Evolutionary conservation across 2,888 invertebrate genomes (phyloP), one percentile per base, ranked within the genome.

Genomic region (Yponomeuta plumbellus): DNA sequence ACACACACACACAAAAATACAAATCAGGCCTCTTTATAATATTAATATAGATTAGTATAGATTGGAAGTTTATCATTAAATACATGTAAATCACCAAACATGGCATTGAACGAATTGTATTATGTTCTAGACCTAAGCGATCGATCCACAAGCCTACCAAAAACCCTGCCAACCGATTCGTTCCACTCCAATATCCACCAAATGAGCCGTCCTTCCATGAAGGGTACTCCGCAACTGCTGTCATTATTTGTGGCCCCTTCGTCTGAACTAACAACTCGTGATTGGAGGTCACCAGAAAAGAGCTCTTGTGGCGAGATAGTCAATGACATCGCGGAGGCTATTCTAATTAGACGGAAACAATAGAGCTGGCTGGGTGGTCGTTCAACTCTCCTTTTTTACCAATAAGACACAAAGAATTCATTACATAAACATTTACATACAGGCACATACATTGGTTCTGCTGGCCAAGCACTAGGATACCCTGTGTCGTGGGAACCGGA

Each of bases 261-360:
- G 17, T 17, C 44, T 52, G 17, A 52, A 52, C 17, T 52, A 52
- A 52, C 44, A 13, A 17, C 17, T 17, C 1, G 44, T 1, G 6
- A 52, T 17, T 52, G 17, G 13, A 17, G 44, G 5, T 17, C 44
- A 3, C 44, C 44, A 52, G 44, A 52, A 17, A 57, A 11, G 22
- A 11, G 21, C 58, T n/a, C 10, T 13, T 20, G 11, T 13, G 13
- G 11, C 3, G 23, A 11, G 13, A 20, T 21, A 59, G 59, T 59
- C 59, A 59, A 11, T 59, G 21, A 59, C 59, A 22, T 8, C 21
- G 59, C 59, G 59, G 23, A 22, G 23, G 59, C 23, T 59, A 59
- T 59, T 59, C 59, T 59, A 59, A 59, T 59, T 59, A 21, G 59
- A 59, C 21, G 21, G 23, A 59, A 59, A 59, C 59, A 59, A 59